phyloP scores from a whole-genome alignment of 2,113 vertebrate genomes.

The Tetraodon nigroviridis region DNA sequence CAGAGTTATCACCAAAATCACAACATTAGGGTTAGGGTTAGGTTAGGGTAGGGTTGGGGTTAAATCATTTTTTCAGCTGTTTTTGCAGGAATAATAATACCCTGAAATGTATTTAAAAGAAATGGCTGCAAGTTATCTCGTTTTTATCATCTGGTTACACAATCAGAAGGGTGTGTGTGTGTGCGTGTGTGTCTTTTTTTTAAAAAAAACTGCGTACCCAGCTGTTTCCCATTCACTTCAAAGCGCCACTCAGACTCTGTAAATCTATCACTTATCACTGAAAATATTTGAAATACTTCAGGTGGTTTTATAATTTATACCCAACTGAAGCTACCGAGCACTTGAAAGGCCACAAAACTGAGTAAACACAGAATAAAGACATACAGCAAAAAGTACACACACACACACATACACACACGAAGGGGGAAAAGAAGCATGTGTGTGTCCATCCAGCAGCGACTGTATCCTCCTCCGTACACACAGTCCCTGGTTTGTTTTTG shows the following conservation, averaged over 20 bases:
- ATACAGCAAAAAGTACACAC: too few relatives aligned
- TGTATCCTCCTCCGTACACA: not conserved
- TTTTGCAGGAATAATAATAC: not conserved
- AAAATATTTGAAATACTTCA: conserved; percentile 11
- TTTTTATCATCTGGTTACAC: conserved; percentile 39
- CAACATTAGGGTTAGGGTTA: too few relatives aligned
- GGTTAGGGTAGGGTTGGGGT: too few relatives aligned
- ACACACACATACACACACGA: too few relatives aligned
- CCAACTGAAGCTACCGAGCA: not conserved
- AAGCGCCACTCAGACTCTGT: conserved; percentile 21
- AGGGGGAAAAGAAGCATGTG: not conserved
- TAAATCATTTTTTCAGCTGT: not conserved
- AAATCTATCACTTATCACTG: conserved; percentile 5
- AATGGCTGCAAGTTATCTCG: conserved; percentile 32
- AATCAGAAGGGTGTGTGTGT: conserved; percentile 40
- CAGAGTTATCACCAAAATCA: not conserved
- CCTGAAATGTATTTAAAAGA: not conserved
- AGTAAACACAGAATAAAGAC: not conserved
- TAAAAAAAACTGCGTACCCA: conserved; percentile 43
- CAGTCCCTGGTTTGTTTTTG: not conserved
- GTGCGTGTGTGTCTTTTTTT: conserved; percentile 31
- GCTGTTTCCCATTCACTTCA: conserved; percentile 59
- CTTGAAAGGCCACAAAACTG: not conserved
- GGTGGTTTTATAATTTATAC: not conserved
- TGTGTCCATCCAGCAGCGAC: not conserved